A percentile compares a stretch with the other conserved stretches of the same genome.
These are phyloP conservation scores for Andinoacara biseriatus DNA, from an alignment of 2,113 vertebrate species.

Conservation along the genomic window DNA sequence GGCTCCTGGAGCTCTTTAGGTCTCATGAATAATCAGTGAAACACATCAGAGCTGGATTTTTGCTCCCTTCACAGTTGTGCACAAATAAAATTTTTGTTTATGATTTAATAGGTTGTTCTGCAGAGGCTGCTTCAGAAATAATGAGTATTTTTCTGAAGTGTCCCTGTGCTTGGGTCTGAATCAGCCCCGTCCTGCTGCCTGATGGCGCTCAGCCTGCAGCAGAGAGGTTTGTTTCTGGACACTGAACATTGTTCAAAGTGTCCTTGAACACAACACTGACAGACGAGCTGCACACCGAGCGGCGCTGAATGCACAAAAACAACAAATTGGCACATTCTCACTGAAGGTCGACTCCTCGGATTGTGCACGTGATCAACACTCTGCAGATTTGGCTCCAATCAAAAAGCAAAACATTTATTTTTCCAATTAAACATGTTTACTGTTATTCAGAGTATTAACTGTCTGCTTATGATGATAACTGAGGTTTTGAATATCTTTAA, in stretches of 20 bases:
- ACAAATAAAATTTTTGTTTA: neutral
- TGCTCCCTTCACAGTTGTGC: neutral
- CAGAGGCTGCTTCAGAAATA: neutral
- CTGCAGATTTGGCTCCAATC: neutral
- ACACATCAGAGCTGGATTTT: neutral
- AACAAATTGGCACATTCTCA: neutral
- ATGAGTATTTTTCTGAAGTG: fast-evolving
- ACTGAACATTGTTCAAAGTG: conserved; percentile 6
- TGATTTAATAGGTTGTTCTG: neutral
- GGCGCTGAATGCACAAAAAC: neutral
- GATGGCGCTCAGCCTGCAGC: neutral
- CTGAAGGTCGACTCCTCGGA: fast-evolving
- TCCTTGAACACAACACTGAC: neutral
- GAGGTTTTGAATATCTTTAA: too few species aligned
- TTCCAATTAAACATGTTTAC: neutral
- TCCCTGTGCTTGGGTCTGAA: neutral
- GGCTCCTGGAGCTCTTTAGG: neutral
- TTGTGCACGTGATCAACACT: too few species aligned
- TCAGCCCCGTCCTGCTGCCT: neutral
- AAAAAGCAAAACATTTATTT: neutral
- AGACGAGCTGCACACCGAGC: neutral
- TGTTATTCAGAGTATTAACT: neutral
- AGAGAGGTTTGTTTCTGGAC: neutral
- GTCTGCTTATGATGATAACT: neutral
- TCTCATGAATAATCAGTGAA: neutral